phyloP scores from a whole-genome alignment of 2,113 vertebrate genomes.

The Mastomys natalensis region DNA sequence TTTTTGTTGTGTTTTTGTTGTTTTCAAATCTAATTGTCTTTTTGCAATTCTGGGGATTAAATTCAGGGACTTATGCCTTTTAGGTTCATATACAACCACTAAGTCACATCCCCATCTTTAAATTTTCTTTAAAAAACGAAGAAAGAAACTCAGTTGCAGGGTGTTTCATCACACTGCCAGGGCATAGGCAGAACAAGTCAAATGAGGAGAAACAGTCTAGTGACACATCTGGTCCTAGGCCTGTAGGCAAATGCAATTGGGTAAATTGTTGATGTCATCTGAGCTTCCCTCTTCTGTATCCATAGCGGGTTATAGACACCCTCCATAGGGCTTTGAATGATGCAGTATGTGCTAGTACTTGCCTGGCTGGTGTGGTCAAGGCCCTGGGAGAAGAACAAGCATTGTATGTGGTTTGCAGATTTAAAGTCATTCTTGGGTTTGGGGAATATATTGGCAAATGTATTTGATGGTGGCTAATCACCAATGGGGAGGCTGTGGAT shows the following conservation, averaged over 20 bases:
- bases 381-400: background rate
- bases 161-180: conserved; percentile 12
- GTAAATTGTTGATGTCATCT: conserved; percentile 11
- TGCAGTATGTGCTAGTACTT: background rate
- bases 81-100: background rate
- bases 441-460: background rate
- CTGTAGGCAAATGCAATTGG: background rate
- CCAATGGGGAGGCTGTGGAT: background rate
- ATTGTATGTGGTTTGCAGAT: background rate
- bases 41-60: background rate
- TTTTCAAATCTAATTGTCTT: background rate
- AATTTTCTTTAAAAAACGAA: background rate
- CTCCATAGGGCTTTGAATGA: background rate
- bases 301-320: background rate
- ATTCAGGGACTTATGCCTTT: no score
- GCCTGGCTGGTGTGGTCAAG: background rate
- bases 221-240: background rate
- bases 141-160: background rate
- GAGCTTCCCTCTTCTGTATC: background rate
- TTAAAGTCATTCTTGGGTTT: background rate
- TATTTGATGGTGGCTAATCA: background rate
- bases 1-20: background rate
- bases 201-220: background rate
- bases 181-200: background rate
- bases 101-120: background rate